Evolutionary conservation across 1,140 invertebrate species (phyloP).

Genomic region (Asbolus verrucosus): DNA sequence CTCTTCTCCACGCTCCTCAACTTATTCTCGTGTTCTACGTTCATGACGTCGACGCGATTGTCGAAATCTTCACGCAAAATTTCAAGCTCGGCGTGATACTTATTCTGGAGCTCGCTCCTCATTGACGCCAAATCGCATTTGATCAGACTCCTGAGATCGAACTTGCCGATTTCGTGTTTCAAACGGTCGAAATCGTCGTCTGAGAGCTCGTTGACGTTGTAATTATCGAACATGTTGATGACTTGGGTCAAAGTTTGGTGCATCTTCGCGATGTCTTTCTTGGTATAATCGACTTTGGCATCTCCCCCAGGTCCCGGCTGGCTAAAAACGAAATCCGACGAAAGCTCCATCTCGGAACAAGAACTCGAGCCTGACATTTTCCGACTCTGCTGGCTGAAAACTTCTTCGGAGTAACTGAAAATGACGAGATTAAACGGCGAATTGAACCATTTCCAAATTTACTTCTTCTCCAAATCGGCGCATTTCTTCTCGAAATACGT

Average conservation of each 20-base stretch:
- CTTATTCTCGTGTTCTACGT: conserved; percentile 64
- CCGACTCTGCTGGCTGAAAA: conserved; percentile 77
- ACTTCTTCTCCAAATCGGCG: conserved; percentile 80
- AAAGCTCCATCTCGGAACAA: conserved; percentile 60
- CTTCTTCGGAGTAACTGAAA: conserved; percentile 74
- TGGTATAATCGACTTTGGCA: conserved; percentile 16
- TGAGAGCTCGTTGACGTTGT: conserved; percentile 48
- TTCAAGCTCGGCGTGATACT: conserved; percentile 61
- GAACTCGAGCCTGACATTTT: conserved; percentile 67
- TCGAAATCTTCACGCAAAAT: conserved; percentile 64
- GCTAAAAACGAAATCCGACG: conserved; percentile 22
- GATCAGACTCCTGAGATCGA: conserved; percentile 52
- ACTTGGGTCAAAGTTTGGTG: neutral
- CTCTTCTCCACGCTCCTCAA: conserved; percentile 67
- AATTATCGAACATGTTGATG: neutral
- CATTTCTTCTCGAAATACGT: conserved; percentile 84
- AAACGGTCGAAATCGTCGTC: conserved; percentile 54
- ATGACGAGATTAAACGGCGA: no score
- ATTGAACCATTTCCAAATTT: no score
- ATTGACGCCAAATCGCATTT: conserved; percentile 53
- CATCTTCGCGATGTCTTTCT: conserved; percentile 17
- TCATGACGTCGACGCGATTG: conserved; percentile 66
- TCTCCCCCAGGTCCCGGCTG: conserved; percentile 55
- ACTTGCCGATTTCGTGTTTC: conserved; percentile 52
- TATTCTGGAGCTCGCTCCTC: conserved; percentile 50